Evolutionary conservation across 2,888 invertebrate genomes (phyloP), one percentile per base, ranked within the genome.

Genomic region (Brachyptera putata): DNA sequence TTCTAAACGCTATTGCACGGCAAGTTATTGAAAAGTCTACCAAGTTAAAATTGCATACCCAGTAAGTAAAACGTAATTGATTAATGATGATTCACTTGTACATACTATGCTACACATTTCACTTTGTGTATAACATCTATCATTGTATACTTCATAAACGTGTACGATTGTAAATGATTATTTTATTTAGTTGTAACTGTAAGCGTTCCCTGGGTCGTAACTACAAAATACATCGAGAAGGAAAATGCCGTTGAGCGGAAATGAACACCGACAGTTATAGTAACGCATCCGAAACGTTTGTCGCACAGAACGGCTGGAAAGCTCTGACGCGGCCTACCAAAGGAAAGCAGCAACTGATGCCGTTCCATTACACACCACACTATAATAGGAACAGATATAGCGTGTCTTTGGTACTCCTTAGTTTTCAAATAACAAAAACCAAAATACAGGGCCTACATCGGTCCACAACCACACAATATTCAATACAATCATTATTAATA

Each of bases 331-430:
- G n/a, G n/a, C n/a, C n/a, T n/a, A n/a, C n/a, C n/a, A n/a, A n/a
- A n/a, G n/a, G n/a, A n/a, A n/a, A n/a, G n/a, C n/a, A n/a, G n/a
- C n/a, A n/a, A n/a, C n/a, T n/a, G n/a, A n/a, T n/a, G n/a, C n/a
- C n/a, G n/a, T n/a, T n/a, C n/a, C n/a, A n/a, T n/a, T n/a, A n/a
- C n/a, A n/a, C n/a, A n/a, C 30, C 24, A 46, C 46, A 46, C 46
- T 34, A n/a, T n/a, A 13, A 53, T 24, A 53, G 53, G 53, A 53
- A 53, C 53, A 36, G n/a, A n/a, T 50, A 7, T 16, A 53, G 53
- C 36, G 53, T 22, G n/a, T 53, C 53, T 53, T 53, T 53, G 53
- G 53, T 53, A 34, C 53, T 53, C n/a, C n/a, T n/a, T n/a, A n/a
- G n/a, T n/a, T n/a, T n/a, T n/a, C n/a, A n/a, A 53, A 53, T 18